Evolutionary conservation across 2,888 invertebrate genomes (phyloP).

Genomic region (Limnephilus rhombicus): DNA sequence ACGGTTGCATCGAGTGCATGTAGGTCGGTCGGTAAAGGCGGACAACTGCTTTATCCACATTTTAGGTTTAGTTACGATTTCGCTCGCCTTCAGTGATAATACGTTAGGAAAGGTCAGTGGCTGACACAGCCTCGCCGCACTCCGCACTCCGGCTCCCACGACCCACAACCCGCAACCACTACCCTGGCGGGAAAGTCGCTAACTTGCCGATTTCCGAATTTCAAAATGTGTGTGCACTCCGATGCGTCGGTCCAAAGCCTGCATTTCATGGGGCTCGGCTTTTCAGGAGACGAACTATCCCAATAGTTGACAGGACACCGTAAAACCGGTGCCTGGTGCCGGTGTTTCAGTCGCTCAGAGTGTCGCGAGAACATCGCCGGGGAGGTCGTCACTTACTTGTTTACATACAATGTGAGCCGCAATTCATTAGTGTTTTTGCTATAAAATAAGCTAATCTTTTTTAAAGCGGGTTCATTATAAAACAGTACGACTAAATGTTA

Average conservation of each 20-base stretch:
- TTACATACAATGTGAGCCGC: background rate
- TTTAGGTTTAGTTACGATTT: conserved; percentile 60
- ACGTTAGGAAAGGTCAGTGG: conserved; percentile 72
- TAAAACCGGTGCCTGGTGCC: background rate
- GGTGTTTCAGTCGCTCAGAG: background rate
- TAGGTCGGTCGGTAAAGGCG: conserved; percentile 74
- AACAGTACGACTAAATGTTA: background rate
- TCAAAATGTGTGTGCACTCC: conserved; percentile 51
- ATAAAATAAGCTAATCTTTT: background rate
- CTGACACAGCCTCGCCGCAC: conserved; percentile 29
- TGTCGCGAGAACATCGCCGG: background rate
- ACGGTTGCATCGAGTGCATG: conserved; percentile 74
- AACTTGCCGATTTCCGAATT: conserved; percentile 70
- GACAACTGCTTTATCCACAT: conserved; percentile 61
- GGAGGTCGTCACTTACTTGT: background rate
- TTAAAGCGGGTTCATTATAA: background rate
- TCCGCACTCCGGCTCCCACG: conserved; percentile 71
- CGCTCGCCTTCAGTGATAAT: conserved; percentile 69
- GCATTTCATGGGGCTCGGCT: conserved; percentile 7
- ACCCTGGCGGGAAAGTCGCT: conserved; percentile 75
- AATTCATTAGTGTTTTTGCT: background rate
- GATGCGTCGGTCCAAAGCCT: conserved; percentile 54
- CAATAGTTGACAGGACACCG: background rate
- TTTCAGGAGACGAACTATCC: conserved; percentile 39
- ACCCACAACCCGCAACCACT: conserved; percentile 51